Evolutionary conservation across 2,888 invertebrate genomes (phyloP), one percentile per base, ranked within the genome.

Genomic region (Pyrrhia umbra): DNA sequence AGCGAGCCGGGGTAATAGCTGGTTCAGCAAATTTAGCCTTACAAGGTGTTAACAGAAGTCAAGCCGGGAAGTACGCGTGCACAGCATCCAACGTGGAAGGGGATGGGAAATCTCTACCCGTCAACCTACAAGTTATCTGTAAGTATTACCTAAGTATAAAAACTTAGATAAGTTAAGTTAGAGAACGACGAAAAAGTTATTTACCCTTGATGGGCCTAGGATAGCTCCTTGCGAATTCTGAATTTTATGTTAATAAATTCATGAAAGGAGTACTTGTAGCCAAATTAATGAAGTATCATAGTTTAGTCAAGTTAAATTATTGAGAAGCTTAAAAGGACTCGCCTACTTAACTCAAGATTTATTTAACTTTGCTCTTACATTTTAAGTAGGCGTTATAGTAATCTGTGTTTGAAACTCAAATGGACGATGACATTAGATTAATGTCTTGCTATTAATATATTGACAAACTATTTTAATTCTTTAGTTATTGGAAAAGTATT

Each of bases 1-100:
- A 97, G 80, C 97, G 97, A 65, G 96, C 96, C 30, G 98, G 98
- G n/a, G 96, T 98, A 42, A 98, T 98, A 86, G 97, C 98, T 67
- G 98, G 97, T 82, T 97, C 97, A 83, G 97, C 97, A 62, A 97
- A 97, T 87, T 92, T 98, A 77, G 98, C 97, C 0, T 93, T 98
- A 68, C 98, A 98, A 90, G 96, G 96, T 54, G 97, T 98, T 42
- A 96, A 96, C 63, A 96, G 97, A 80, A 96, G 96, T 77, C 98
- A 98, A 87, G 97, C 98, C 1, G 98, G 98, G 52, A 97, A 97
- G 92, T 98, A 98, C 90, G 96, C 97, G 34, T 98, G 98, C 90
- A 97, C 97, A 21, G 98, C 98, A 2, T 98, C 98, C 50, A 98
- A 98, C 87, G 98, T 98, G 13, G 98, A 98, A 91, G 98, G 98